A percentile compares a stretch with the other conserved stretches of the same genome.
Evolutionary conservation across 2,888 invertebrate genomes (phyloP).

Genomic region (Papilio demoleus): DNA sequence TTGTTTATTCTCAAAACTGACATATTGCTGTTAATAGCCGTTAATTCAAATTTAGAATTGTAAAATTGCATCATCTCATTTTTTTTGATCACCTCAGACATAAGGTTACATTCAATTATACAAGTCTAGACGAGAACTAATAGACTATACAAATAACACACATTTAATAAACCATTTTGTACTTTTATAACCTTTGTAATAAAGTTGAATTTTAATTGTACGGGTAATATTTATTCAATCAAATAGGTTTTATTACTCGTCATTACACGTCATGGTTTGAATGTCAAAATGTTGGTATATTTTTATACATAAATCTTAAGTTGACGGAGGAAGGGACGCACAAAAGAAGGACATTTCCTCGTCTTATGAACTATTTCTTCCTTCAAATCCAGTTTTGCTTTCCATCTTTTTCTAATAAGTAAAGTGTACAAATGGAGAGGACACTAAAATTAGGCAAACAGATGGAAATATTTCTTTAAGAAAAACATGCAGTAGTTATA

Average conservation of each 20-base stretch:
- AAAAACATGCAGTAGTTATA: too few relatives aligned
- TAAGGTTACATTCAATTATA: slow-evolving; percentile 4
- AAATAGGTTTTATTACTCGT: slow-evolving; percentile 20
- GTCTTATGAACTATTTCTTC: too few relatives aligned
- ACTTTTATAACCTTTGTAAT: neutral
- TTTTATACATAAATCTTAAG: too few relatives aligned
- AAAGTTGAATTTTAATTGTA: slow-evolving; percentile 17
- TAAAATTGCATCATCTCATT: neutral
- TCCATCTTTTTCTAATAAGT: too few relatives aligned
- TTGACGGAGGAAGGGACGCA: too few relatives aligned
- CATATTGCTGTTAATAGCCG: neutral
- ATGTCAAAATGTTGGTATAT: slow-evolving; percentile 27
- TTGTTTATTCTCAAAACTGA: neutral
- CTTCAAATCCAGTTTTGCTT: too few relatives aligned
- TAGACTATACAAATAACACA: neutral
- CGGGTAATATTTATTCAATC: neutral
- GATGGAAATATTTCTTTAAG: too few relatives aligned
- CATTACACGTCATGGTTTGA: slow-evolving; percentile 4
- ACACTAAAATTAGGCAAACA: too few relatives aligned
- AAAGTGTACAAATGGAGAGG: too few relatives aligned
- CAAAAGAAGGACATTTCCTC: too few relatives aligned
- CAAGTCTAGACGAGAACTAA: slow-evolving; percentile 20
- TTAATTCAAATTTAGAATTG: neutral
- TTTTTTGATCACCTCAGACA: slow-evolving; percentile 2
- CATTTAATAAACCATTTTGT: neutral